Percentiles rank a stretch among this genome's conserved stretches.
phyloP scores from a whole-genome alignment of 2,888 invertebrate genomes.

The Lasioglossum malachurum region DNA sequence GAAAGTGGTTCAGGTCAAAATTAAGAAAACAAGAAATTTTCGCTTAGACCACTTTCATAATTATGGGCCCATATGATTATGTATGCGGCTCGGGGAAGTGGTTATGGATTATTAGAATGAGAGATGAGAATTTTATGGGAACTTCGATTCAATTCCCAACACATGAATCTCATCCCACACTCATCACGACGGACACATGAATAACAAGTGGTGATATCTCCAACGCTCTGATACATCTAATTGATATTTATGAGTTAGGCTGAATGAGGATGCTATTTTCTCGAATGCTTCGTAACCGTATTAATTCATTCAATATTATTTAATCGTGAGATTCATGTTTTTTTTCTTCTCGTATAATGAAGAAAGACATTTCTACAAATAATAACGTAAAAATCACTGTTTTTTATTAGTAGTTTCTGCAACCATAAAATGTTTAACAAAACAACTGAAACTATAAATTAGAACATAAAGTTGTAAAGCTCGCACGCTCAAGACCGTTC shows the following conservation, averaged over 20 bases:
- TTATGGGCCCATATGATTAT: not conserved
- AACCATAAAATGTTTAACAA: too few relatives aligned
- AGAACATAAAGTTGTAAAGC: too few relatives aligned
- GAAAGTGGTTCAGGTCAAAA: too few relatives aligned
- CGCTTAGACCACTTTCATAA: too few relatives aligned
- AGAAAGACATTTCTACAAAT: too few relatives aligned
- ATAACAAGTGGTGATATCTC: slow-evolving; percentile 75
- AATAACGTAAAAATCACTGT: too few relatives aligned
- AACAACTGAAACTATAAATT: too few relatives aligned
- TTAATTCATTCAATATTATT: slow-evolving; percentile 43
- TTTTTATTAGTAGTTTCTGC: too few relatives aligned
- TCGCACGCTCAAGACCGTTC: too few relatives aligned
- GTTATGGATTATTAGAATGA: not conserved
- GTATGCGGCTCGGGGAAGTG: not conserved
- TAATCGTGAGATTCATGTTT: slow-evolving; percentile 7
- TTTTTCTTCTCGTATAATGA: too few relatives aligned
- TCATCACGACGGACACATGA: slow-evolving; percentile 65
- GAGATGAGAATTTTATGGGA: not conserved
- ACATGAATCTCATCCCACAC: slow-evolving; percentile 71
- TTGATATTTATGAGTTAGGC: slow-evolving; percentile 79
- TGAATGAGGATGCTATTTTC: slow-evolving; percentile 75
- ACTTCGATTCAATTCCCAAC: not conserved
- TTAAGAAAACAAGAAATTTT: too few relatives aligned
- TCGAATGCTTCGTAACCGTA: slow-evolving; percentile 28
- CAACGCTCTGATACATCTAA: slow-evolving; percentile 70